Evolutionary conservation across 2,113 vertebrate species (phyloP).

Genomic region (Phylloscopus trochilus): DNA sequence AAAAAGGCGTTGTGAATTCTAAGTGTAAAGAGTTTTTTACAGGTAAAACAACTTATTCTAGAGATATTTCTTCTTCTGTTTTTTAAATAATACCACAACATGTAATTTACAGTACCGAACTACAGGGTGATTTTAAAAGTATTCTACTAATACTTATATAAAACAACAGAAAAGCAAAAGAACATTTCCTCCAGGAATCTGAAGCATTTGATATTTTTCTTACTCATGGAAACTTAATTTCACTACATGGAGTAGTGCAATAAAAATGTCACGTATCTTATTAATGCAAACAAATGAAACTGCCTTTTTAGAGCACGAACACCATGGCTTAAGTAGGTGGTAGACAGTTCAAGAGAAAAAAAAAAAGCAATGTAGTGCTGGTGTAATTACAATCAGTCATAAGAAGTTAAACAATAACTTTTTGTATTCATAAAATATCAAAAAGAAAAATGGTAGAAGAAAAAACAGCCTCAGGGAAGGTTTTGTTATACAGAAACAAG

Average conservation of each 20-base stretch:
- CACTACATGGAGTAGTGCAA: slow-evolving; percentile 50
- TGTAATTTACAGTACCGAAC: slow-evolving; percentile 27
- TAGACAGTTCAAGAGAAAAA: slow-evolving; percentile 61
- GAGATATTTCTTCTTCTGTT: background rate
- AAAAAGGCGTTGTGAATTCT: background rate
- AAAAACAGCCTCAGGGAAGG: slow-evolving; percentile 39
- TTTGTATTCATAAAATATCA: slow-evolving; percentile 54
- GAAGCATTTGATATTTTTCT: slow-evolving; percentile 60
- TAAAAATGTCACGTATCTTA: slow-evolving; percentile 68
- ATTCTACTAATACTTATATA: slow-evolving; percentile 33
- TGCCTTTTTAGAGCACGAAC: slow-evolving; percentile 53
- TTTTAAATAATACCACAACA: background rate
- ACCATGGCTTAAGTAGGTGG: slow-evolving; percentile 54
- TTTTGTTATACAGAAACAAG: slow-evolving; percentile 38
- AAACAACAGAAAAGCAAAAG: slow-evolving; percentile 53
- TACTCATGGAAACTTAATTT: slow-evolving; percentile 67
- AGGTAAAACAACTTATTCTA: background rate
- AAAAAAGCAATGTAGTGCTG: slow-evolving; percentile 52
- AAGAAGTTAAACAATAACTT: slow-evolving; percentile 59
- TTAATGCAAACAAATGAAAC: slow-evolving; percentile 71
- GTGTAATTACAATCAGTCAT: slow-evolving; percentile 61
- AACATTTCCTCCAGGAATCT: slow-evolving; percentile 60
- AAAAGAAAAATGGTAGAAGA: slow-evolving; percentile 32
- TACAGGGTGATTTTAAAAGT: slow-evolving; percentile 1
- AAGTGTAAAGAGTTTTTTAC: background rate